Base-by-base conservation (phyloP, 1,140 invertebrate species). In the Nasonia longicornis region DNA sequence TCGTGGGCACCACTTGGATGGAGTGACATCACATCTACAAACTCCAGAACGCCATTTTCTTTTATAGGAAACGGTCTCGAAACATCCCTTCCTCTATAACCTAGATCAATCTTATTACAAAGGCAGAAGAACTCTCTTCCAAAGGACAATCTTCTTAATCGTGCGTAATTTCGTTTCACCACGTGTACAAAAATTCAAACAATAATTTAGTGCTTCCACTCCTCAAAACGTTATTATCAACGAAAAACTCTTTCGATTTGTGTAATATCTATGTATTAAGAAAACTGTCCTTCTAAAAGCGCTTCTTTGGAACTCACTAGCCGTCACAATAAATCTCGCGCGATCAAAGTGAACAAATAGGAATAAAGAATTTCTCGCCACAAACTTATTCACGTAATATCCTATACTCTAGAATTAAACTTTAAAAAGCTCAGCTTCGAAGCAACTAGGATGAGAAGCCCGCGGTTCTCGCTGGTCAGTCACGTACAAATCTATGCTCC, bases 221-320 rank as follows among this genome's bases (percentile, higher is more conserved):
- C 2, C 3, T 8, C 6, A 48, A 73, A 52, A 20, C 22, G 10
- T 3, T 11, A 22, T 29, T 42, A 26, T 73, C 45, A 52, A 38
- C 20, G 8, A 6, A 10, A 29, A 64, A 58, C 20, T 22, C 11
- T 4, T 79, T 6, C 70, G 8, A 66, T 1, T 8, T 70, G n/a
- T 66, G 0, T 3, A 67, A 67, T 1, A 26, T 31, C 48, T 63
- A 26, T 22, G 29, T 1, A 31, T 83, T 70, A 79, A 76, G 64
- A 82, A 83, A 74, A 74, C 29, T 83, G 79, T 77, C 79, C 79
- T 81, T 72, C 35, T 72, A 82, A 84, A 82, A 78, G 72, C 72
- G 71, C 78, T 85, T 85, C 84, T 86, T 85, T 86, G 83, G 84
- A 84, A 84, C 80, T 86, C 84, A 86, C 84, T 84, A 86, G 85